Evolutionary conservation across 2,888 invertebrate genomes (phyloP), one percentile per base, ranked within the genome.

Genomic region (Euspilapteryx auroguttella): DNA sequence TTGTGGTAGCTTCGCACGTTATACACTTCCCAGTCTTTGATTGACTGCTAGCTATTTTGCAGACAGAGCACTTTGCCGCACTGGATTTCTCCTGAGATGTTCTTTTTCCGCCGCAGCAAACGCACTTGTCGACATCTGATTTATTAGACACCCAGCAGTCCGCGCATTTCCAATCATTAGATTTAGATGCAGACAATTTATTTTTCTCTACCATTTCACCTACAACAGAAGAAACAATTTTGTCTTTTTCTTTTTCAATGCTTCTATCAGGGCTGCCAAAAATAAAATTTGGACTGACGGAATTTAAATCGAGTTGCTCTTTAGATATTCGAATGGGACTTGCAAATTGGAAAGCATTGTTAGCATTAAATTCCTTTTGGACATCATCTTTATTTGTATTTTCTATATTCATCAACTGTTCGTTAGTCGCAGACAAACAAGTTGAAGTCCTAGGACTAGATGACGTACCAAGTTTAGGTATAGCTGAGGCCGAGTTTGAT

Each of bases 81-180:
- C 34, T 35, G 12, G 30, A 28, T 7, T 24, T 27, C 24, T 30
- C 22, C 8, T 29, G 33, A 2, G 29, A 10, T 4, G 45, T 41
- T 17, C 40, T 45, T 23, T 47, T 48, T 7, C 36, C 41, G 3
- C 56, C 55, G 39, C 64, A 68, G 23, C 54, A 53, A 4, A 44
- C 44, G 37, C 62, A 62, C 24, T 48, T 47, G 13, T 56, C 54
- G n/a, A 40, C 37, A 17, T 42, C 40, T 2, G 37, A 20, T 31
- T 55, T 47, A 33, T 63, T 62, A n/a, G 32, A 30, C 11, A 55
- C 49, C 52, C 46, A 55, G 32, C 58, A 59, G 28, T 52, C 55
- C 3, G 40, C 25, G 35, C 59, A 58, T 32, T 46, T 38, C 57
- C 55, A 57, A 24, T 52, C 47, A 44, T 36, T 37, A 27, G 34